Conservation (phyloP, 2,888 invertebrate species). For the Lasioglossum villosulum region DNA sequence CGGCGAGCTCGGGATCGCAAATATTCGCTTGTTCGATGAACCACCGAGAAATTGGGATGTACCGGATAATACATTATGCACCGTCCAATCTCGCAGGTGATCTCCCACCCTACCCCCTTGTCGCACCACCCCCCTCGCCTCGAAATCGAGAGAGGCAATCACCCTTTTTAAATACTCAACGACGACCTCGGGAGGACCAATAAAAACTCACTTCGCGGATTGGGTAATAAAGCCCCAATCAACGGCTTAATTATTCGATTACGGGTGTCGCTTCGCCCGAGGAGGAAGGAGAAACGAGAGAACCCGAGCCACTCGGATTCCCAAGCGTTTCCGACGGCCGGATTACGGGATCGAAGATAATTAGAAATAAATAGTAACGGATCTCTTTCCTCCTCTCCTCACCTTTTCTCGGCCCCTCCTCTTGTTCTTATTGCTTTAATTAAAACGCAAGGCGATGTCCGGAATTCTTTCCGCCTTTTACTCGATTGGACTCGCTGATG, state of each 20-base stretch:
- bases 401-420: constrained; percentile 38
- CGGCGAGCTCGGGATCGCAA: constrained; percentile 15
- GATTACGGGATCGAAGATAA: constrained; percentile 83
- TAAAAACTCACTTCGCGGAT: constrained; percentile 84
- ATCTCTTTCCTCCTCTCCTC: constrained; percentile 59
- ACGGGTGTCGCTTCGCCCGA: constrained; percentile 62
- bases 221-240: constrained; percentile 84
- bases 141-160: constrained; percentile 77
- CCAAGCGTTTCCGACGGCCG: constrained; percentile 50
- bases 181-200: constrained; percentile 78
- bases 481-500: constrained; percentile 82
- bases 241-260: constrained; percentile 84
- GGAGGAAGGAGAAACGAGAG: constrained; percentile 55
- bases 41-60: constrained; percentile 62
- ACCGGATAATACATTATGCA: constrained; percentile 77
- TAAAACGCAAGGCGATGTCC: constrained; percentile 75
- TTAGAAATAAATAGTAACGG: constrained; percentile 84
- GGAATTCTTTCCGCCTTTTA: constrained; percentile 18
- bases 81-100: constrained; percentile 77
- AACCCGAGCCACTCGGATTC: constrained; percentile 45
- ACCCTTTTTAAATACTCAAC: constrained; percentile 80
- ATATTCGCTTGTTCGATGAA: constrained; percentile 53
- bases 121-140: constrained; percentile 22
- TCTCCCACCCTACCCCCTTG: constrained; percentile 57
- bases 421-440: constrained; percentile 83